Percentiles rank a stretch among this genome's conserved stretches.
Evolutionary conservation across 2,113 vertebrate species (phyloP).

Genomic region (Fregetta grallaria): DNA sequence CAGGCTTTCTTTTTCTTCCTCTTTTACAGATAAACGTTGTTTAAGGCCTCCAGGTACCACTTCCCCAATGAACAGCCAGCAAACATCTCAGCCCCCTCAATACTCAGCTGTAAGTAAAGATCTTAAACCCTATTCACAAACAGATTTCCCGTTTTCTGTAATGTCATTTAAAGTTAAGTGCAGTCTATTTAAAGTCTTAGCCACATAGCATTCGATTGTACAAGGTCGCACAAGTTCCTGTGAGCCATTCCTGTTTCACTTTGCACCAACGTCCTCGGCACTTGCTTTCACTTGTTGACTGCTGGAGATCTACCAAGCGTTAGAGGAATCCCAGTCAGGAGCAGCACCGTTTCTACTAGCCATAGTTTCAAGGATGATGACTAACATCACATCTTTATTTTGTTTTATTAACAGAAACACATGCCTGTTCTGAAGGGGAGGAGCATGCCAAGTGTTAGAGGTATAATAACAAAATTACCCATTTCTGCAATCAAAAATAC

Average conservation of each 20-base stretch:
- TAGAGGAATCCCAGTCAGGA: neutral
- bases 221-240: neutral
- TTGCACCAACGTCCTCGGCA: rapidly evolving
- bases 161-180: neutral
- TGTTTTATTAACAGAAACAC: slow-evolving; percentile 21
- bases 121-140: neutral
- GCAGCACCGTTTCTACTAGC: neutral
- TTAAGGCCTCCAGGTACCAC: neutral
- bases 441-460: neutral
- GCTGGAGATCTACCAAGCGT: no score
- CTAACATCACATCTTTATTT: neutral
- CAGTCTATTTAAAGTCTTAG: neutral
- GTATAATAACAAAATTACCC: neutral
- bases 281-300: neutral
- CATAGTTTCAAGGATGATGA: neutral
- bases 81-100: neutral
- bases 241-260: neutral
- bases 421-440: neutral
- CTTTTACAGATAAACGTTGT: slow-evolving; percentile 64
- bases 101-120: slow-evolving; percentile 18
- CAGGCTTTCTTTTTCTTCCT: neutral
- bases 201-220: neutral
- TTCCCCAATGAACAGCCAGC: neutral
- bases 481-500: neutral
- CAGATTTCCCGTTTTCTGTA: neutral